These are phyloP conservation scores for Euthynnus affinis DNA, from an alignment of 2,797 vertebrate genomes.

Conservation along the genomic window DNA sequence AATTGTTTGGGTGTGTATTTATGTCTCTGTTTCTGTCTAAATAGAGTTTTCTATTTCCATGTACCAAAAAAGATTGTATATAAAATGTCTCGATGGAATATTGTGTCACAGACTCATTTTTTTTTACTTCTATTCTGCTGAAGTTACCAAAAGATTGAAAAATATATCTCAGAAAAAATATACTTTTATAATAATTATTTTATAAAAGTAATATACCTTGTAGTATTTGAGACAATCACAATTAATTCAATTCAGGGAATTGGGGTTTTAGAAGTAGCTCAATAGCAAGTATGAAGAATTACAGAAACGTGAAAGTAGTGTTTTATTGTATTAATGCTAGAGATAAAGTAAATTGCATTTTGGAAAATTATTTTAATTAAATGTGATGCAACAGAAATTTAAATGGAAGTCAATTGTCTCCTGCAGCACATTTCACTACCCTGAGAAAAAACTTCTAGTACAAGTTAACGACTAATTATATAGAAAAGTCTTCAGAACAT, in stretches of 20 bases:
- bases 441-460: neutral
- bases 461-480: neutral
- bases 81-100: slow-evolving; percentile 75
- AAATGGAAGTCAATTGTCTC: neutral
- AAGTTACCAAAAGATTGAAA: neutral
- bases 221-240: neutral
- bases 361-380: neutral
- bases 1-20: slow-evolving; percentile 85
- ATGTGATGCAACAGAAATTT: neutral
- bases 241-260: neutral
- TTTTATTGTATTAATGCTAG: neutral
- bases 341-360: neutral
- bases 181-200: too few relatives aligned
- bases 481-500: neutral
- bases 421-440: neutral
- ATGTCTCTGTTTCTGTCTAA: slow-evolving; percentile 81
- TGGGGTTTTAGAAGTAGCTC: neutral
- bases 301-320: neutral
- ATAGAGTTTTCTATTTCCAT: slow-evolving; percentile 81
- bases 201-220: too few relatives aligned
- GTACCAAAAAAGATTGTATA: slow-evolving; percentile 85
- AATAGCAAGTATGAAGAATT: neutral
- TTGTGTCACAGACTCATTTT: slow-evolving; percentile 44
- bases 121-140: neutral
- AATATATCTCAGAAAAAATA: neutral